Percentiles rank a stretch among this genome's conserved stretches.
phyloP scores from a whole-genome alignment of 2,113 vertebrate species.

The Okapia johnstoni region DNA sequence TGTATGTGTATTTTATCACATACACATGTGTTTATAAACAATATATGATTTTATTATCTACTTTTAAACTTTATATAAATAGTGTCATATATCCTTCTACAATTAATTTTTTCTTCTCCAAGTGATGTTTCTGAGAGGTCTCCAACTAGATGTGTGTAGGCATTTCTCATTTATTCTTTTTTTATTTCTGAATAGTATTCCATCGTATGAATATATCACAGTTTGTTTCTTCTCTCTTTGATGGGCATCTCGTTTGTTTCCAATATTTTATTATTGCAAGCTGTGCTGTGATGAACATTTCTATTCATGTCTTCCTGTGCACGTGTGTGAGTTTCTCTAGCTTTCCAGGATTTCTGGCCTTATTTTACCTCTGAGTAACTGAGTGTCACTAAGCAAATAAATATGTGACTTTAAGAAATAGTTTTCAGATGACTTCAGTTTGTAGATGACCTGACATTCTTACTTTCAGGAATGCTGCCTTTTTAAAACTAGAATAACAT shows the following conservation, averaged over 20 bases:
- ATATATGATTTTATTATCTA: no score
- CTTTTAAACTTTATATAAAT: not conserved
- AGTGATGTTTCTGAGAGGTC: not conserved
- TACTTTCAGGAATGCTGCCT: not conserved
- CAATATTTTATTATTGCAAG: not conserved
- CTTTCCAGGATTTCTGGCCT: not conserved
- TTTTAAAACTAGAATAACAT: conserved; percentile 21
- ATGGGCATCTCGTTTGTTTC: not conserved
- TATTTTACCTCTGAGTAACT: conserved; percentile 10
- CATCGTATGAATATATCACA: not conserved
- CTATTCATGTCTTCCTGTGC: not conserved
- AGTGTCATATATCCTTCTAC: not conserved
- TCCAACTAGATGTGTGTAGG: not conserved
- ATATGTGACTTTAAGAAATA: conserved; percentile 6
- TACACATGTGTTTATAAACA: not conserved
- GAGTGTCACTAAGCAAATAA: conserved; percentile 45
- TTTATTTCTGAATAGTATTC: conserved; percentile 7
- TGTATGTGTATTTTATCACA: not conserved
- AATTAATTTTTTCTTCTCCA: not conserved
- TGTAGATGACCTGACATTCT: not conserved
- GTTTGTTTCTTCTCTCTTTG: not conserved
- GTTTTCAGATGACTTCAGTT: conserved; percentile 48
- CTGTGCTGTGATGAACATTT: not conserved
- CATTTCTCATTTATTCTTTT: not conserved
- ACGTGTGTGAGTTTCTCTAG: not conserved